A percentile compares a stretch with the other conserved stretches of the same genome.
These are phyloP conservation scores for Zaprionus obscuricornis DNA, from an alignment of 2,888 invertebrate genomes.

Conservation along the genomic window DNA sequence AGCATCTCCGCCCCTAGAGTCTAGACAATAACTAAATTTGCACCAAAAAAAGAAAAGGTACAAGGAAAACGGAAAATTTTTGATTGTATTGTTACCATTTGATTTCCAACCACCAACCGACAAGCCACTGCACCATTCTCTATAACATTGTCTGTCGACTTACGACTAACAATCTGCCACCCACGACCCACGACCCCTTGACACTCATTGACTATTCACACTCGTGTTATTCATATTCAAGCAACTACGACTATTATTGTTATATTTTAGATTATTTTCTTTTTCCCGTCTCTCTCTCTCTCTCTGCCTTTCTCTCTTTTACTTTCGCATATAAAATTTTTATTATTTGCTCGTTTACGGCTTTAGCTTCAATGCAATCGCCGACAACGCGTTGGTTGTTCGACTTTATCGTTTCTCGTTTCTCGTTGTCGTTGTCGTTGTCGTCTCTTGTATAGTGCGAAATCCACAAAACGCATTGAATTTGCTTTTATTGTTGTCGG, in stretches of 20 bases:
- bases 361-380: conserved; percentile 35
- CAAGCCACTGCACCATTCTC: conserved; percentile 22
- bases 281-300: conserved; percentile 29
- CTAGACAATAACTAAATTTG: conserved; percentile 76
- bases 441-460: conserved; percentile 61
- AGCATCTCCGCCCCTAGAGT: conserved; percentile 32
- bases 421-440: conserved; percentile 29
- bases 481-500: conserved; percentile 72
- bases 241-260: conserved; percentile 38
- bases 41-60: conserved; percentile 60
- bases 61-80: conserved; percentile 64
- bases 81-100: conserved; percentile 78
- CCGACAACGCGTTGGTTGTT: conserved; percentile 7
- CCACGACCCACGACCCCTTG: conserved; percentile 5
- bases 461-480: conserved; percentile 75
- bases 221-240: conserved; percentile 62
- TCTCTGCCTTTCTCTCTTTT: conserved; percentile 27
- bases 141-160: no score
- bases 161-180: conserved; percentile 28
- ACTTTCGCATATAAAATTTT: conserved; percentile 51
- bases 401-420: conserved; percentile 32
- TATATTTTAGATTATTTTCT: conserved; percentile 37
- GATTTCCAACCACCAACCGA: conserved; percentile 65
- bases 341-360: conserved; percentile 72
- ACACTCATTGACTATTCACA: conserved; percentile 79